phyloP scores from a whole-genome alignment of 2,888 invertebrate genomes.

The Anoncus sp. region DNA sequence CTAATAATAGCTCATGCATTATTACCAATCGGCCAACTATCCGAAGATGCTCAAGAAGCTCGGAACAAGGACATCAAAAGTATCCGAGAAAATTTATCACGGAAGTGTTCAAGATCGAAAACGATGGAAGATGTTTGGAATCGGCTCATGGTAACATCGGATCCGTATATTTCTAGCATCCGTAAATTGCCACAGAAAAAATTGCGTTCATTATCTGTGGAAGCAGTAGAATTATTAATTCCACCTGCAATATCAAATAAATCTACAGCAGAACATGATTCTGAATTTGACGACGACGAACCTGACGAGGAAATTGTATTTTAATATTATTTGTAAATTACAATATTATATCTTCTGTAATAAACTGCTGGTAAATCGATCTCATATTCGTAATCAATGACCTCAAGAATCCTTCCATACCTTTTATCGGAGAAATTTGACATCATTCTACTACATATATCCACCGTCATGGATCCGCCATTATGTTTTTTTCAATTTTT shows the following conservation, averaged over 20 bases:
- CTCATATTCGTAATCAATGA: too few relatives aligned
- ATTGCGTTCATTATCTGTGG: too few relatives aligned
- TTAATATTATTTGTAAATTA: too few relatives aligned
- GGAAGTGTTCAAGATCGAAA: constrained; percentile 51
- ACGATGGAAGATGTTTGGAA: constrained; percentile 57
- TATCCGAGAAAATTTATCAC: constrained; percentile 48
- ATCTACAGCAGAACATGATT: not conserved
- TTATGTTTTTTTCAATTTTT: constrained; percentile 15
- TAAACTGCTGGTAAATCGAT: too few relatives aligned
- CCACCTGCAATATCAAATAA: not conserved
- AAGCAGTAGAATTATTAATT: too few relatives aligned
- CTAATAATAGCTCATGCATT: not conserved
- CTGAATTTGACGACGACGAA: constrained; percentile 3
- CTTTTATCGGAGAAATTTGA: too few relatives aligned
- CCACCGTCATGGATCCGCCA: constrained; percentile 15
- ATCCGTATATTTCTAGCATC: too few relatives aligned
- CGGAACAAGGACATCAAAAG: constrained; percentile 53
- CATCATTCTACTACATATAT: too few relatives aligned
- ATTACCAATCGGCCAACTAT: constrained; percentile 51
- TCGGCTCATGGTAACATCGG: constrained; percentile 23
- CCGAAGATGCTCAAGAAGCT: constrained; percentile 57
- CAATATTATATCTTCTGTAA: too few relatives aligned
- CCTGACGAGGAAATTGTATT: not conserved
- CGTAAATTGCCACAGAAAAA: too few relatives aligned
- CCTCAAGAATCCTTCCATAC: too few relatives aligned